Conservation (phyloP, 2,888 invertebrate species). For the Phyto melanocephala region DNA sequence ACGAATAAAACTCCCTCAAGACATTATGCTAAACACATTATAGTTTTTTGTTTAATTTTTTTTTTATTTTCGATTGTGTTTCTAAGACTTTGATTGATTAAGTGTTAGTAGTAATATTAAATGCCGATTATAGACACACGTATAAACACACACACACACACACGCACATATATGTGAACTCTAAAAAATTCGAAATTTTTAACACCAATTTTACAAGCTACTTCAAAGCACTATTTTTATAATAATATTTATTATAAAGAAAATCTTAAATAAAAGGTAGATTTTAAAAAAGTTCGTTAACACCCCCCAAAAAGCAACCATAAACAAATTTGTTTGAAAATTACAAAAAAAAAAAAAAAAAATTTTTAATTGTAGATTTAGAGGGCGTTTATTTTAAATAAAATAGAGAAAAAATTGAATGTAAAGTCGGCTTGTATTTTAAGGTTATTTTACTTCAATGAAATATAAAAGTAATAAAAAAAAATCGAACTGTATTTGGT, state of each 20-base stretch:
- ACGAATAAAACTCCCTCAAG: constrained; percentile 33
- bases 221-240: constrained; percentile 2
- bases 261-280: constrained; percentile 9
- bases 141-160: background rate
- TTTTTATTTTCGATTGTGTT: background rate
- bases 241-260: background rate
- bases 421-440: constrained; percentile 43
- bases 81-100: constrained; percentile 58
- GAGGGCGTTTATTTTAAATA: constrained; percentile 49
- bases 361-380: constrained; percentile 26
- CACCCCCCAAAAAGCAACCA: constrained; percentile 45
- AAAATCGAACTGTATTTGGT: background rate
- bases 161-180: no score
- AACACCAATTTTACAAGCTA: constrained; percentile 36
- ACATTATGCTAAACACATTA: constrained; percentile 16
- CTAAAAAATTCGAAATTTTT: constrained; percentile 15
- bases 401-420: constrained; percentile 23
- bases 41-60: background rate
- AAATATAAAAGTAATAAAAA: background rate
- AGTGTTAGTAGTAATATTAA: constrained; percentile 56
- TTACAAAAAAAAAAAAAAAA: constrained; percentile 20
- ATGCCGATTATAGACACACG: constrained; percentile 37
- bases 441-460: background rate
- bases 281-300: constrained; percentile 34
- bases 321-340: constrained; percentile 4